Evolutionary conservation across 2,797 vertebrate species (phyloP).

Genomic region (Onychomys leucogaster): DNA sequence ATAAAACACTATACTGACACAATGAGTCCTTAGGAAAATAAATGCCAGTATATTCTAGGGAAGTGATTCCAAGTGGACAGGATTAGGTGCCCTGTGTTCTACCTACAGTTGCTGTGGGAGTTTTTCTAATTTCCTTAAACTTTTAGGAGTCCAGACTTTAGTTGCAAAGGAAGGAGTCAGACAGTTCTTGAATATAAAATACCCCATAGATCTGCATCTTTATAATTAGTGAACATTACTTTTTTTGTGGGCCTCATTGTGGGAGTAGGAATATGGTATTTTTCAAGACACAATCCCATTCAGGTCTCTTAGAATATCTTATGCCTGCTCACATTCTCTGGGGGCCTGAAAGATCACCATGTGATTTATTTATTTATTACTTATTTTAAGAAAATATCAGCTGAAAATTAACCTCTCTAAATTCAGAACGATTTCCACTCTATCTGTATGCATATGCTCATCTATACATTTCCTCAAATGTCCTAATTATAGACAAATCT

Average conservation of each 20-base stretch:
- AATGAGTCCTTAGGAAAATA: not conserved
- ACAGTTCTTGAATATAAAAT: not conserved
- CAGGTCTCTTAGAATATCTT: not conserved
- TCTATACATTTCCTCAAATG: not conserved
- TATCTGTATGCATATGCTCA: not conserved
- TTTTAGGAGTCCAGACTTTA: not conserved
- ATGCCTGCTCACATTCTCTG: not conserved
- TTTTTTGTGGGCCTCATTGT: not conserved
- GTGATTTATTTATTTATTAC: not conserved
- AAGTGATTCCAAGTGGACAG: not conserved
- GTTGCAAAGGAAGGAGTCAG: not conserved
- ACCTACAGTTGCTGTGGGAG: not conserved
- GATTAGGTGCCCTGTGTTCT: not conserved
- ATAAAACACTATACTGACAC: not conserved
- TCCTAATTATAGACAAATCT: not conserved
- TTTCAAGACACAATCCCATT: not conserved
- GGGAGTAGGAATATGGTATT: not conserved
- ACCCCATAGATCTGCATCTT: not conserved
- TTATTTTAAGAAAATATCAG: not conserved
- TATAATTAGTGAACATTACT: not conserved
- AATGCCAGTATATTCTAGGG: not conserved
- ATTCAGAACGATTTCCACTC: not conserved
- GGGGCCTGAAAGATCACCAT: not conserved
- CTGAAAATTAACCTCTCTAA: not conserved
- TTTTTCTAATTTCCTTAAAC: not conserved